Percentiles rank a stretch among this genome's conserved stretches.
These are phyloP conservation scores for Macrosiphum euphorbiae DNA, from an alignment of 2,888 invertebrate species.

Conservation along the genomic window DNA sequence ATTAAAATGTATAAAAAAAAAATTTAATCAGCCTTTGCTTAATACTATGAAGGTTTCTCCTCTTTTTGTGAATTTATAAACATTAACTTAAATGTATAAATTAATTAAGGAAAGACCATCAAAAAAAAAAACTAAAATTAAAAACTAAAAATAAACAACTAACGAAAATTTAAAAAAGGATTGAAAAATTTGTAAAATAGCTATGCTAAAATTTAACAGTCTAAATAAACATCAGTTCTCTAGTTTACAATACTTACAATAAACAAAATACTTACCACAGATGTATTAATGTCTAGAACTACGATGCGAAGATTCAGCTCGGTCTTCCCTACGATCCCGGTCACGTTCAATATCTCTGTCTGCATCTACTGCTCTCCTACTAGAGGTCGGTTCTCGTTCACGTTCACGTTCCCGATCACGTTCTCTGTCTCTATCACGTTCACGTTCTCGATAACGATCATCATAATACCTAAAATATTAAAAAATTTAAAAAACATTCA, in stretches of 20 bases:
- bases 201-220: constrained; percentile 58
- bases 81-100: constrained; percentile 39
- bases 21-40: constrained; percentile 49
- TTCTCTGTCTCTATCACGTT: constrained; percentile 67
- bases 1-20: constrained; percentile 27
- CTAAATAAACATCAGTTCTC: constrained; percentile 51
- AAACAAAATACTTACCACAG: constrained; percentile 58
- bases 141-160: constrained; percentile 46
- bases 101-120: constrained; percentile 40
- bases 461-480: constrained; percentile 80
- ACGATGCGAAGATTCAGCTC: constrained; percentile 74
- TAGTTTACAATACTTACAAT: constrained; percentile 63
- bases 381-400: constrained; percentile 61
- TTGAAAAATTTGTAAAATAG: constrained; percentile 7
- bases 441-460: constrained; percentile 84
- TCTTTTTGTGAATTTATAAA: constrained; percentile 20
- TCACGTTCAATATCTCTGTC: constrained; percentile 75
- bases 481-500: neutral
- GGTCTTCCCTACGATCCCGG: constrained; percentile 78
- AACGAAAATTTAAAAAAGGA: constrained; percentile 45
- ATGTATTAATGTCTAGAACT: constrained; percentile 76
- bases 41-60: neutral
- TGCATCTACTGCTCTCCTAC: constrained; percentile 75
- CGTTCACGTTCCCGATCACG: constrained; percentile 68
- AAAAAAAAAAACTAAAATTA: constrained; percentile 43